Evolutionary conservation across 2,797 vertebrate genomes (phyloP).

Genomic region (Pseudocheirus occidentalis): DNA sequence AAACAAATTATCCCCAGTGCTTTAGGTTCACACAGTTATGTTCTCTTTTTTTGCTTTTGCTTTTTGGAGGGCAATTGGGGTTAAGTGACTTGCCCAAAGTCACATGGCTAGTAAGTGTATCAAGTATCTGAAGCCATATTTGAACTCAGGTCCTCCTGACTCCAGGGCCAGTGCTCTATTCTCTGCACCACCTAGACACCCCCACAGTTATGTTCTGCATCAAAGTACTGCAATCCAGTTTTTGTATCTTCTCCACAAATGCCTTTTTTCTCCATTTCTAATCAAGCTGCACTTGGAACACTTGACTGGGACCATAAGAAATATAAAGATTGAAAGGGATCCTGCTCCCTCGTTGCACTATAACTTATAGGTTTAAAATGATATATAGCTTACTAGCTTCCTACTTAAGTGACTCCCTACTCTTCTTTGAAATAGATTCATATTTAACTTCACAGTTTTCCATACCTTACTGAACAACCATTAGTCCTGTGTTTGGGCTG

Average conservation of each 20-base stretch:
- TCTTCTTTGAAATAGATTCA: neutral
- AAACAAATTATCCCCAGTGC: neutral
- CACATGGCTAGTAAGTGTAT: too few relatives aligned
- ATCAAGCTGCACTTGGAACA: neutral
- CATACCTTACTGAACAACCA: neutral
- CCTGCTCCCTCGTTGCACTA: neutral
- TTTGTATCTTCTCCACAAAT: neutral
- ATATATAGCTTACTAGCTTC: neutral
- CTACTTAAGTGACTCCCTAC: neutral
- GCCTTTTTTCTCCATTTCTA: neutral
- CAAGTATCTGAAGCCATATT: too few relatives aligned
- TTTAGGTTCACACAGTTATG: constrained; percentile 5
- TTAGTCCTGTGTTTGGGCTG: neutral
- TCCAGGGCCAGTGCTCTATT: too few relatives aligned
- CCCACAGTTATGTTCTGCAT: neutral
- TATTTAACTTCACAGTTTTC: neutral
- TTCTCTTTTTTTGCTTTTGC: too few relatives aligned
- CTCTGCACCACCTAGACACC: too few relatives aligned
- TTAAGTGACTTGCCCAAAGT: too few relatives aligned
- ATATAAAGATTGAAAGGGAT: neutral
- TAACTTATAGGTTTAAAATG: neutral
- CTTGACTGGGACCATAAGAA: neutral
- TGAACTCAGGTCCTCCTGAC: too few relatives aligned
- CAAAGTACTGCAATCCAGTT: neutral
- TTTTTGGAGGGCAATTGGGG: too few relatives aligned